Conservation (phyloP, 2,888 invertebrate species). For the Sinodicranocentrus sp. region DNA sequence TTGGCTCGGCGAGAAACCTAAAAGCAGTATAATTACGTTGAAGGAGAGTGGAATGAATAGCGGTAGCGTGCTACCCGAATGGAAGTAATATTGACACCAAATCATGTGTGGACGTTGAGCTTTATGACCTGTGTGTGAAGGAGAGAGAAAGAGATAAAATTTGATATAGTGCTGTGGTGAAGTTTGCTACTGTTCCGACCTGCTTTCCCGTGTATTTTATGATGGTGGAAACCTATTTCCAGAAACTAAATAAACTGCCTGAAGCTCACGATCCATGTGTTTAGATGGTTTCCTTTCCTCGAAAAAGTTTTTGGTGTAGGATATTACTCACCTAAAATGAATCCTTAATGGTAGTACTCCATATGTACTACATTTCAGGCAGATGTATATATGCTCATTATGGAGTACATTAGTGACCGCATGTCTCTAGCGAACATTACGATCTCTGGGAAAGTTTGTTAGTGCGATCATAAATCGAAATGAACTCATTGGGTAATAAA, state of each 20-base stretch:
- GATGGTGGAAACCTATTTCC: no score
- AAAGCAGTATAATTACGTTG: conserved; percentile 10
- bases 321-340: no score
- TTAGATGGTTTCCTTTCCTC: no score
- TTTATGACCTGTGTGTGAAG: conserved; percentile 34
- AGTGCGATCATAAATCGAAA: conserved; percentile 56
- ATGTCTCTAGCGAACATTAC: background rate
- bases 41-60: background rate
- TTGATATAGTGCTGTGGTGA: background rate
- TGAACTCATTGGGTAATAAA: conserved; percentile 61
- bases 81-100: conserved; percentile 51
- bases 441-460: background rate
- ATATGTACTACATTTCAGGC: background rate
- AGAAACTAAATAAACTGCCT: no score
- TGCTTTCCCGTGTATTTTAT: background rate
- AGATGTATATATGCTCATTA: conserved; percentile 33
- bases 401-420: conserved; percentile 50
- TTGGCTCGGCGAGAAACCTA: background rate
- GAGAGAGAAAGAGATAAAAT: conserved; percentile 27
- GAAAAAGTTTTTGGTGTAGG: no score
- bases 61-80: background rate
- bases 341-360: no score
- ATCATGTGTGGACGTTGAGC: conserved; percentile 47
- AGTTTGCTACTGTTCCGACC: background rate
- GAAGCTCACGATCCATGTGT: no score